Evolutionary conservation across 2,888 invertebrate species (phyloP).

Genomic region (Dendrolimus pini): DNA sequence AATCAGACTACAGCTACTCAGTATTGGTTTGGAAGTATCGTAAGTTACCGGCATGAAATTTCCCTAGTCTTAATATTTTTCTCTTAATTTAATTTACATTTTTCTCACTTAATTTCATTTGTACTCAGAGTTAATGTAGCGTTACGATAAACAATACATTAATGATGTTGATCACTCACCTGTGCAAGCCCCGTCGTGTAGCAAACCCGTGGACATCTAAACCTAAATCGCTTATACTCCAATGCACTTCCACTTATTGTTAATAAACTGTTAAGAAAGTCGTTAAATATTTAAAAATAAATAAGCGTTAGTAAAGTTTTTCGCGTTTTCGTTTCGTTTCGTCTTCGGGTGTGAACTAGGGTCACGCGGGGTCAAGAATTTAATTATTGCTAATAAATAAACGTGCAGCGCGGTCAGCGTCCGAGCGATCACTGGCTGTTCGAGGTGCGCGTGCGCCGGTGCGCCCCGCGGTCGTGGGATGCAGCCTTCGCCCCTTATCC

Average conservation of each 20-base stretch:
- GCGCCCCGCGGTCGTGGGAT: constrained; percentile 3
- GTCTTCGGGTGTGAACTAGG: constrained; percentile 57
- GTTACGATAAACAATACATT: constrained; percentile 1
- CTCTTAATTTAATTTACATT: neutral
- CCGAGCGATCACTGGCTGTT: constrained; percentile 55
- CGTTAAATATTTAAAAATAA: neutral
- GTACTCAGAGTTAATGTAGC: neutral
- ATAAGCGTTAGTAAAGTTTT: constrained; percentile 13
- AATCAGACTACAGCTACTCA: too few relatives aligned
- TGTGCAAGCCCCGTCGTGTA: constrained; percentile 18
- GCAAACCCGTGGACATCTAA: neutral
- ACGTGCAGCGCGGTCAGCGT: constrained; percentile 47
- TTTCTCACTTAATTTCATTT: neutral
- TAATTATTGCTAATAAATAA: constrained; percentile 4
- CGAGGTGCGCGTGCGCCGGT: constrained; percentile 7
- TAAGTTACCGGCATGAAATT: too few relatives aligned
- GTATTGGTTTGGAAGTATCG: too few relatives aligned
- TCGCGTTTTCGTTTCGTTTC: constrained; percentile 63
- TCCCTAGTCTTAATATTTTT: too few relatives aligned
- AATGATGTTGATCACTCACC: constrained; percentile 37
- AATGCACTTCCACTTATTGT: neutral
- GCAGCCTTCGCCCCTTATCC: constrained; percentile 16
- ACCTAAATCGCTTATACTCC: constrained; percentile 5
- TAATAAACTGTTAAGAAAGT: neutral
- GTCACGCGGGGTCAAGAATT: constrained; percentile 56